Evolutionary conservation across 2,888 invertebrate species (phyloP).

Genomic region (Agrilus mali): DNA sequence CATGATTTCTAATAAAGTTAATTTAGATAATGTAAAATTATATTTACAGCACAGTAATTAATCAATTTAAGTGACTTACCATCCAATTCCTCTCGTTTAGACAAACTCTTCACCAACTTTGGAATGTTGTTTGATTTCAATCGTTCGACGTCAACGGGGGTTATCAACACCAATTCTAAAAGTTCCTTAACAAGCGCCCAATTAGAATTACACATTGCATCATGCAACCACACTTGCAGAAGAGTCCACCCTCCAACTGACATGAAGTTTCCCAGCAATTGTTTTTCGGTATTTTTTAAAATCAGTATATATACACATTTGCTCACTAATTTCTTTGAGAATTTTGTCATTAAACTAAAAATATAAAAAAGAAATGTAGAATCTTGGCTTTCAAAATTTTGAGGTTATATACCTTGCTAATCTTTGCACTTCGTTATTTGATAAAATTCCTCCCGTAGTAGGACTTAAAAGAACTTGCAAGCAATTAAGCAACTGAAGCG

Average conservation of each 20-base stretch:
- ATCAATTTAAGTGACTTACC: slow-evolving; percentile 43
- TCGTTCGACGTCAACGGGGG: slow-evolving; percentile 84
- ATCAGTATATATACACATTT: slow-evolving; percentile 93
- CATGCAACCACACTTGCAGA: slow-evolving; percentile 81
- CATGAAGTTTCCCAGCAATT: slow-evolving; percentile 79
- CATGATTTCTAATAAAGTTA: background rate
- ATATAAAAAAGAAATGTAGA: slow-evolving; percentile 6
- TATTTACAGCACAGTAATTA: background rate
- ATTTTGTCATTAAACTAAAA: slow-evolving; percentile 88
- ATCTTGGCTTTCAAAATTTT: background rate
- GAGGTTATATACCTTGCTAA: slow-evolving; percentile 61
- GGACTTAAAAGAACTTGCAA: slow-evolving; percentile 73
- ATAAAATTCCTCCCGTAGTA: slow-evolving; percentile 71
- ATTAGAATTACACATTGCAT: slow-evolving; percentile 72
- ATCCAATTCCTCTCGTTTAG: slow-evolving; percentile 68
- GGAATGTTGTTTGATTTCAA: slow-evolving; percentile 86
- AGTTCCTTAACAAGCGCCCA: slow-evolving; percentile 81
- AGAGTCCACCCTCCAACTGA: slow-evolving; percentile 85
- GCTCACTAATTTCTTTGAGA: slow-evolving; percentile 88
- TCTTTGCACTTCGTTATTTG: slow-evolving; percentile 74
- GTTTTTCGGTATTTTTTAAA: slow-evolving; percentile 71
- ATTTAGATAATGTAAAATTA: background rate
- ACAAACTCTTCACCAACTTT: slow-evolving; percentile 77
- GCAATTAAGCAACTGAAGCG: slow-evolving; percentile 76
- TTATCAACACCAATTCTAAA: slow-evolving; percentile 67